Conservation (phyloP, 2,113 vertebrate species). For the Macrotis lagotis region DNA sequence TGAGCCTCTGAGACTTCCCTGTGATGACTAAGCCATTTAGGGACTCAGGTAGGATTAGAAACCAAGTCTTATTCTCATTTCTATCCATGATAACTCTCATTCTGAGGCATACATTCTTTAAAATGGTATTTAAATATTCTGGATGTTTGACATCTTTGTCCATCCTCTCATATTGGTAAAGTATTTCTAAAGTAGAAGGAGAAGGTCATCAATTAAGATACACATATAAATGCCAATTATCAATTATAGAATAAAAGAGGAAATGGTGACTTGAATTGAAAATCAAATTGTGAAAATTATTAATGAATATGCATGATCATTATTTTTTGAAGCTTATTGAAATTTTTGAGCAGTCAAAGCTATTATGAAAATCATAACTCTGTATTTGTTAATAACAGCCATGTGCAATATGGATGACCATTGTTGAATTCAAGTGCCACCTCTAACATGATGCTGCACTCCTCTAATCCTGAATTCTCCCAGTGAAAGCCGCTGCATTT, state of each 20-base stretch:
- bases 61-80: not conserved
- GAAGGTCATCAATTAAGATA: not conserved
- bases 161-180: not conserved
- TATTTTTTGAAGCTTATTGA: not conserved
- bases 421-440: not conserved
- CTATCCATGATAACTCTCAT: not conserved
- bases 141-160: not conserved
- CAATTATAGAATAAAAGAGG: not conserved
- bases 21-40: not conserved
- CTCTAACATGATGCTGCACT: not conserved
- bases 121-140: not conserved
- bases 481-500: not conserved
- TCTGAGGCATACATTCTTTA: not conserved
- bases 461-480: not conserved
- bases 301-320: not conserved
- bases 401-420: not conserved
- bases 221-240: not conserved
- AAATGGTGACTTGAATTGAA: not conserved
- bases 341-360: not conserved
- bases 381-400: not conserved
- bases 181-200: not conserved
- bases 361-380: not conserved
- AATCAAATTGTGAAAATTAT: not conserved
- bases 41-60: not conserved
- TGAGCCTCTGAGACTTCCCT: not conserved